These are phyloP conservation scores for Prunella fulvescens DNA, from an alignment of 2,113 vertebrate species.

Conservation along the genomic window DNA sequence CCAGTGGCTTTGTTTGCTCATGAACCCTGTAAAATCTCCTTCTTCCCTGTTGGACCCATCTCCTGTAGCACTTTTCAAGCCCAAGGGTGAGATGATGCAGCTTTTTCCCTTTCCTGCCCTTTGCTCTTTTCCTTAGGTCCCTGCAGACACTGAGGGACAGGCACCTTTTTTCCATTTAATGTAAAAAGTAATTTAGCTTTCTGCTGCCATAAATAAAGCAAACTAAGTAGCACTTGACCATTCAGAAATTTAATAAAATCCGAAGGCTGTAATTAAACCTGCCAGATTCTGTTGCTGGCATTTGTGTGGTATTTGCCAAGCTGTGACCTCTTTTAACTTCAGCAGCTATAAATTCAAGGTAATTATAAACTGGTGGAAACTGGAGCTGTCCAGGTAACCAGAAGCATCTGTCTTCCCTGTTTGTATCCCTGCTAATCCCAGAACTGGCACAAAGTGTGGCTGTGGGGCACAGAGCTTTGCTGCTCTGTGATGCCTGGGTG, in stretches of 20 bases:
- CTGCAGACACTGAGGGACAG: neutral
- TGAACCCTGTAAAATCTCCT: neutral
- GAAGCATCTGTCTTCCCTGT: neutral
- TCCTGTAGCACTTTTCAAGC: neutral
- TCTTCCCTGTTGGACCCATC: neutral
- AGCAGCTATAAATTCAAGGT: neutral
- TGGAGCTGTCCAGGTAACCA: neutral
- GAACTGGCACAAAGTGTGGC: neutral
- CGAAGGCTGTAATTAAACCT: neutral
- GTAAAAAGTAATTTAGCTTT: neutral
- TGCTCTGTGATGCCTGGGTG: neutral
- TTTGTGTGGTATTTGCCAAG: neutral
- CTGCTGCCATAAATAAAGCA: neutral
- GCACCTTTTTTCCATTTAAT: neutral
- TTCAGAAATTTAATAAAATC: neutral
- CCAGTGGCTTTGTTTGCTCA: neutral
- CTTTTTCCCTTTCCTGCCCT: neutral
- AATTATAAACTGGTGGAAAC: neutral
- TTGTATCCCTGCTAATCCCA: fast-evolving
- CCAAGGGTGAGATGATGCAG: neutral
- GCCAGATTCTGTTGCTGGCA: neutral
- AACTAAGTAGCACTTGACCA: neutral
- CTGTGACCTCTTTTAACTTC: neutral
- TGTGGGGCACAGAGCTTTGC: too few species aligned
- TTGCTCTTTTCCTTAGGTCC: neutral